A percentile compares a stretch with the other conserved stretches of the same genome.
These are phyloP conservation scores for Valencia hispanica DNA, from an alignment of 2,797 vertebrate genomes.

Conservation along the genomic window DNA sequence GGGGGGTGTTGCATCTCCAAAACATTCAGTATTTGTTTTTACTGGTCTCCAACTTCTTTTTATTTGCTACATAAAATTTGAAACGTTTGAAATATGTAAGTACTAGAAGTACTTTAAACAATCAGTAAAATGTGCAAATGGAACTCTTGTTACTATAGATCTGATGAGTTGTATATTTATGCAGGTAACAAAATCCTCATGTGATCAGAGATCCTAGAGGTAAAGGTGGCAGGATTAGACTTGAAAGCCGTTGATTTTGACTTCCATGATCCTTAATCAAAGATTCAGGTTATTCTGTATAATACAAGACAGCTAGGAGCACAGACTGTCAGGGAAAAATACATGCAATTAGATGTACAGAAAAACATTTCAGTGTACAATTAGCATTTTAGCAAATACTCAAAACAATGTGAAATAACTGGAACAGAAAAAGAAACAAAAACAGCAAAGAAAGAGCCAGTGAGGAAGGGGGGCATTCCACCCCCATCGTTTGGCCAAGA, in stretches of 20 bases:
- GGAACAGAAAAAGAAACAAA: conserved; percentile 12
- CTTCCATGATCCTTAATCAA: conserved; percentile 14
- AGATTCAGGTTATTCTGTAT: conserved; percentile 5
- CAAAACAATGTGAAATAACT: neutral
- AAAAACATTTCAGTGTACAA: neutral
- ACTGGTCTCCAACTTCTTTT: neutral
- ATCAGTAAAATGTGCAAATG: neutral
- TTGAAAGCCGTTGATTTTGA: conserved; percentile 13
- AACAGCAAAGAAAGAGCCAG: conserved; percentile 5
- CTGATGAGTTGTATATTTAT: neutral
- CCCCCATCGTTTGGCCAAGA: conserved; percentile 41
- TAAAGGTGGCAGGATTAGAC: conserved; percentile 29
- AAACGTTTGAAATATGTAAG: neutral
- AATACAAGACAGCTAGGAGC: conserved; percentile 3
- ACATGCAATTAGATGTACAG: neutral
- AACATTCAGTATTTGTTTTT: neutral
- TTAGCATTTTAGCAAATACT: neutral
- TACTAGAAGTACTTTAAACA: neutral
- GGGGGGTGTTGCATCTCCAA: neutral
- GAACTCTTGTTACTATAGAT: neutral
- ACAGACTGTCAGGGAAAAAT: neutral
- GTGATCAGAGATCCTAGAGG: conserved; percentile 27
- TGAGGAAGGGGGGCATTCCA: conserved; percentile 13
- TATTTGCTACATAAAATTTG: neutral
- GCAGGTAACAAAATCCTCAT: neutral